Percentiles rank a stretch among this genome's conserved stretches.
Evolutionary conservation across 2,113 vertebrate genomes (phyloP).

Genomic region (Brachirus orientalis): DNA sequence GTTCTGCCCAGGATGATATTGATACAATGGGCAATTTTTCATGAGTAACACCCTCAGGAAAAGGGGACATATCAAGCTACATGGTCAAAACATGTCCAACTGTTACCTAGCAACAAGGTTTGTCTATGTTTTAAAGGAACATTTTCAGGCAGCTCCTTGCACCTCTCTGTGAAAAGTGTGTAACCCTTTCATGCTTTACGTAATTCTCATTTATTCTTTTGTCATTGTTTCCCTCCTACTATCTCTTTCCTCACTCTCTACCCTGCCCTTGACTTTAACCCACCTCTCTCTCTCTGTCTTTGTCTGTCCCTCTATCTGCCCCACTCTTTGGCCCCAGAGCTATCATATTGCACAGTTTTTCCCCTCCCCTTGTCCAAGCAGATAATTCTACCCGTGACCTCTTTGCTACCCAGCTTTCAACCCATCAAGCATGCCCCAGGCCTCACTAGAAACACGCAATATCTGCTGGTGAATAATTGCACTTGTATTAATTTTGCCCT

Average conservation of each 20-base stretch:
- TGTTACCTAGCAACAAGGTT: slow-evolving; percentile 50
- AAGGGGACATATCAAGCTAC: slow-evolving; percentile 33
- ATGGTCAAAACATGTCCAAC: slow-evolving; percentile 16
- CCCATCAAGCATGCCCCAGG: slow-evolving; percentile 25
- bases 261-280: slow-evolving; percentile 45
- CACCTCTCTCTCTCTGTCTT: slow-evolving; percentile 36
- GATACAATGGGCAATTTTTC: slow-evolving; percentile 14
- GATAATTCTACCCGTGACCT: slow-evolving; percentile 70
- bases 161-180: neutral
- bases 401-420: slow-evolving; percentile 50
- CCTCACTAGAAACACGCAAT: slow-evolving; percentile 10
- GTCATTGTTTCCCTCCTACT: neutral
- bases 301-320: slow-evolving; percentile 58
- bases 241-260: neutral
- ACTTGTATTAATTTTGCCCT: neutral
- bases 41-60: slow-evolving; percentile 12
- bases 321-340: slow-evolving; percentile 71
- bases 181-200: neutral
- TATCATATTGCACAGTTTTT: slow-evolving; percentile 73
- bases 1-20: neutral
- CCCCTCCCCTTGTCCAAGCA: slow-evolving; percentile 65
- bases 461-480: slow-evolving; percentile 12
- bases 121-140: slow-evolving; percentile 9
- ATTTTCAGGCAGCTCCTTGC: slow-evolving; percentile 13
- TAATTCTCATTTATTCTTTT: neutral